These are phyloP conservation scores for Danio jaintianensis DNA, from an alignment of 2,797 vertebrate species.

Conservation along the genomic window DNA sequence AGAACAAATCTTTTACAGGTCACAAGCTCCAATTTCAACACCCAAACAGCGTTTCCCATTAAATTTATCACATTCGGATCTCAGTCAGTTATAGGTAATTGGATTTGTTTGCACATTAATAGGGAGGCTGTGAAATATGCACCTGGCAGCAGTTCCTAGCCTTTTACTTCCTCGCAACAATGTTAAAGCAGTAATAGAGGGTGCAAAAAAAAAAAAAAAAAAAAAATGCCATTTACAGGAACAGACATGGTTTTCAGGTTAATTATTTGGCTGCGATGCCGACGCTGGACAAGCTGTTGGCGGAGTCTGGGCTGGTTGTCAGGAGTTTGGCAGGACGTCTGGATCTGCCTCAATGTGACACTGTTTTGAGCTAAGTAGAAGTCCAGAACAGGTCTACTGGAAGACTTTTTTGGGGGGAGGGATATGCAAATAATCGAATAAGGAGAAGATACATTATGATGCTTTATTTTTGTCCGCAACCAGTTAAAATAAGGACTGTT, in stretches of 20 bases:
- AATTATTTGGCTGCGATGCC: slow-evolving; percentile 30
- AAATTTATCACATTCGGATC: slow-evolving; percentile 31
- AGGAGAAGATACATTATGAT: not conserved
- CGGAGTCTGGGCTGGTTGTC: slow-evolving; percentile 26
- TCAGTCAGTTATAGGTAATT: slow-evolving; percentile 19
- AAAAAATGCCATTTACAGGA: not conserved
- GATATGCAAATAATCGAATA: not conserved
- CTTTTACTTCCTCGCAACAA: slow-evolving; percentile 21
- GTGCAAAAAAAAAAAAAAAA: not conserved
- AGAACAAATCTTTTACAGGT: not conserved
- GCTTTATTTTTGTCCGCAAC: not conserved
- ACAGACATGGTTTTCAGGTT: slow-evolving; percentile 33
- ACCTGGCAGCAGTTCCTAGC: slow-evolving; percentile 13
- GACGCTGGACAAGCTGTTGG: slow-evolving; percentile 26
- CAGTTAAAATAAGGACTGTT: not conserved
- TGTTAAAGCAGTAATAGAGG: slow-evolving; percentile 5
- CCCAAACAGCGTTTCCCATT: slow-evolving; percentile 1
- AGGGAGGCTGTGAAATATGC: slow-evolving; percentile 4
- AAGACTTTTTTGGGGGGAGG: not conserved
- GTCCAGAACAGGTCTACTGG: not conserved
- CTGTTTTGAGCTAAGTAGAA: slow-evolving; percentile 4
- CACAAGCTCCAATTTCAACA: not conserved
- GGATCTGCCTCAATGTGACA: slow-evolving; percentile 1
- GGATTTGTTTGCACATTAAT: slow-evolving; percentile 40
- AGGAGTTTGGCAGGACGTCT: slow-evolving; percentile 27